Percentiles rank a stretch among this genome's conserved stretches.
phyloP scores from a whole-genome alignment of 2,113 vertebrate genomes.

The Vulpes ferrilata region DNA sequence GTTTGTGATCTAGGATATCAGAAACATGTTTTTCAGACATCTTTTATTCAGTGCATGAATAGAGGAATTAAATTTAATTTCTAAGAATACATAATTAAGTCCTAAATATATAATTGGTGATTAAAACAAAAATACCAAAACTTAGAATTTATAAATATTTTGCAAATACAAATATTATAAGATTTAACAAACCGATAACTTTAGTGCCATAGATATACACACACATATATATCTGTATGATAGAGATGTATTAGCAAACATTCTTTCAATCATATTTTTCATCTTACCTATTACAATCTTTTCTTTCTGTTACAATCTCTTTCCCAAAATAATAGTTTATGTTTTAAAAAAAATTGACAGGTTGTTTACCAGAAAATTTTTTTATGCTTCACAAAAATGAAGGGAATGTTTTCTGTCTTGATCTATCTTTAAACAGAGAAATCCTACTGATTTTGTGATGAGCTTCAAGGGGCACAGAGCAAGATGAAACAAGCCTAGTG shows the following conservation, averaged over 20 bases:
- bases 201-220: not conserved
- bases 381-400: conserved; percentile 18
- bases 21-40: not conserved
- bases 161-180: not conserved
- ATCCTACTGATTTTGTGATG: conserved; percentile 69
- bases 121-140: not conserved
- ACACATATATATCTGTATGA: not conserved
- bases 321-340: not conserved
- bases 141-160: not conserved
- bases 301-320: not conserved
- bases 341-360: not conserved
- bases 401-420: conserved; percentile 40
- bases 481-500: conserved; percentile 65
- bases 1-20: not conserved
- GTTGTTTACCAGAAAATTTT: conserved; percentile 18
- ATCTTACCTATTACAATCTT: not conserved
- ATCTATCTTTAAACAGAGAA: conserved; percentile 53
- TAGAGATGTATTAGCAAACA: not conserved
- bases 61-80: not conserved
- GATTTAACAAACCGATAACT: not conserved
- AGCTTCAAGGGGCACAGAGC: conserved; percentile 38
- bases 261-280: not conserved
- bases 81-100: not conserved
- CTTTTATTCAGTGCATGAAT: not conserved
- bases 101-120: not conserved